Evolutionary conservation across 2,113 vertebrate species (phyloP).

Genomic region (Amphiprion ocellaris): DNA sequence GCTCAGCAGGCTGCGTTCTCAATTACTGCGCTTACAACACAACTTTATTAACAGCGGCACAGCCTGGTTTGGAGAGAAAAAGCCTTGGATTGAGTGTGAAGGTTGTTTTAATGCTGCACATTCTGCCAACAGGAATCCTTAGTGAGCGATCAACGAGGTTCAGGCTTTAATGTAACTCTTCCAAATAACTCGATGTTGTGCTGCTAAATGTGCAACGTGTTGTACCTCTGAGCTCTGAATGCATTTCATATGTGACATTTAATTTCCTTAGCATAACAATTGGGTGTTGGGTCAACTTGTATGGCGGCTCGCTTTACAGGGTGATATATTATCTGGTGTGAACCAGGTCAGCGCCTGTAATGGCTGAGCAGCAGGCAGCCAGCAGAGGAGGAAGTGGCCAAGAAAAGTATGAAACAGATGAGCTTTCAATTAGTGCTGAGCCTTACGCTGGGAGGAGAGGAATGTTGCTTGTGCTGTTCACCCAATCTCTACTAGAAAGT

Average conservation of each 20-base stretch:
- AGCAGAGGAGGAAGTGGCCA: constrained; percentile 50
- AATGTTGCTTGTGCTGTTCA: too few relatives aligned
- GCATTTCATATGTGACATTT: constrained; percentile 72
- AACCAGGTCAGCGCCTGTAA: constrained; percentile 73
- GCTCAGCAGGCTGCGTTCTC: constrained; percentile 27
- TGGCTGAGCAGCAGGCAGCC: constrained; percentile 40
- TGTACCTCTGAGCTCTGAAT: constrained; percentile 57
- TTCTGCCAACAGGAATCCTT: neutral
- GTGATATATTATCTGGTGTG: constrained; percentile 75
- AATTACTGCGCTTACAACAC: constrained; percentile 14
- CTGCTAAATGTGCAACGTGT: constrained; percentile 46
- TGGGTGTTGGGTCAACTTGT: constrained; percentile 35
- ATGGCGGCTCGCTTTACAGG: constrained; percentile 58
- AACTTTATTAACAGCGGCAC: constrained; percentile 13
- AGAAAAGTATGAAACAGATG: constrained; percentile 49
- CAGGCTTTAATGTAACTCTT: neutral
- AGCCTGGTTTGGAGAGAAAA: neutral
- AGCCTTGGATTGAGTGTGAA: neutral
- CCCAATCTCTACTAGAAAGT: too few relatives aligned
- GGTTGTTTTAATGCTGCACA: neutral
- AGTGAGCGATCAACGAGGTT: neutral
- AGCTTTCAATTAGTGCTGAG: constrained; percentile 63
- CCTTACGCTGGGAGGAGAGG: neutral
- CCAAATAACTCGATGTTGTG: constrained; percentile 5
- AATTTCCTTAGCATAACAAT: constrained; percentile 78